Base-by-base conservation (phyloP, 2,797 vertebrate species). In the Siniperca scherzeri region DNA sequence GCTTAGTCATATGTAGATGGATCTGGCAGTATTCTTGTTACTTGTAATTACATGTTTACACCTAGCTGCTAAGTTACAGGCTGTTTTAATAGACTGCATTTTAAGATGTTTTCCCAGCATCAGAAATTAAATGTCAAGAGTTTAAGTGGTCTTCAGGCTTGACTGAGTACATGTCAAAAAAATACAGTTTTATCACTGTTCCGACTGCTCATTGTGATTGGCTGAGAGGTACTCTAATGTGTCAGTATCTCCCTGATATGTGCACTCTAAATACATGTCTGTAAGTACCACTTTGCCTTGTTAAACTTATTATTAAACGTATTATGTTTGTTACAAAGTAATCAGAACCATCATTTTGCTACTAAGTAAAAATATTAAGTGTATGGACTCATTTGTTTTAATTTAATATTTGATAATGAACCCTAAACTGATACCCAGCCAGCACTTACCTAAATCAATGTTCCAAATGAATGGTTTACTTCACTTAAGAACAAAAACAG, bases 21-120 rank as follows among this genome's bases (percentile, higher is more conserved):
- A 44, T 67, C 25, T 21, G 1, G 13, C 5, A 0, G 5, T 48
- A 22, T 16, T 33, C 19, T 17, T 55, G 30, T n/a, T 59, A 33
- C 14, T 70, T 55, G 7, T 64, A 57, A 56, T 64, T 64, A 52
- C 27, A 64, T 53, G 59, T 19, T 65, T 52, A 80, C 59, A 38
- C 17, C 30, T n/a, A 14, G 30, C 17, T 44, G 27, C 22, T 59
- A 17, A 38, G 38, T 60, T 66, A 53, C 53, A 22, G 7, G 16
- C 25, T 59, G 14, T 48, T 70, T 74, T 42, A 55, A 60, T 11
- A 33, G 33, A 62, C 14, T 36, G 17, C 19, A 44, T 30, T 56
- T 46, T 27, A 11, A 62, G 30, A 64, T 75, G 11, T 56, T 69
- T 77, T 48, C 3, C 13, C 57, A 30, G 36, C 60, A 42, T 21